phyloP scores from a whole-genome alignment of 30 jellyfish, hydroid and myxozoan species.

The Aurelia aurita region DNA sequence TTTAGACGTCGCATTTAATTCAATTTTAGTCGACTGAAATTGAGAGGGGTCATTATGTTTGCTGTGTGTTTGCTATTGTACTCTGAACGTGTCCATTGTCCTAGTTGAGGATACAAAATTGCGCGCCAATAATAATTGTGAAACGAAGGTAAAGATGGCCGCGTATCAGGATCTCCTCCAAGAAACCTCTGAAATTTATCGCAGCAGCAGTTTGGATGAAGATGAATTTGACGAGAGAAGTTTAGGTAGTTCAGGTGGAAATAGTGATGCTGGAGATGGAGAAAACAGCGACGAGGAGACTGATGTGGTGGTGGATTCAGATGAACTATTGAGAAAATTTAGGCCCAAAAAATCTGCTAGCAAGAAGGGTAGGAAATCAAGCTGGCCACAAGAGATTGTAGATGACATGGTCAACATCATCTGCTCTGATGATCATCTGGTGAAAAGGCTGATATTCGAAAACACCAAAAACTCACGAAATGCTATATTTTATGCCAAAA shows the following conservation, averaged over 20 bases:
- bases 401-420: constrained; percentile 47
- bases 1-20: too few species aligned
- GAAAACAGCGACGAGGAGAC: constrained; percentile 39
- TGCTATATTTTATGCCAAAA: constrained; percentile 17
- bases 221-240: too few species aligned
- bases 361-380: constrained; percentile 29
- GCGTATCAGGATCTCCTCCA: background rate
- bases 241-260: background rate
- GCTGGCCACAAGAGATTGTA: constrained; percentile 49
- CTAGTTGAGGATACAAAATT: background rate
- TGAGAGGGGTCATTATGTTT: constrained; percentile 7
- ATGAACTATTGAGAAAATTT: constrained; percentile 24
- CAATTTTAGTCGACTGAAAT: constrained; percentile 43
- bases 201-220: constrained; percentile 14
- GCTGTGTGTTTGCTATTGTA: constrained; percentile 35
- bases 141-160: too few species aligned
- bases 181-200: constrained; percentile 23
- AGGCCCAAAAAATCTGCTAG: constrained; percentile 20
- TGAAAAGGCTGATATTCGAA: background rate
- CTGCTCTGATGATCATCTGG: constrained; percentile 25
- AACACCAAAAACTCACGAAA: constrained; percentile 23
- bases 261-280: background rate
- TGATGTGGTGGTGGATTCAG: constrained; percentile 16
- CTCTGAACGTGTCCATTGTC: background rate
- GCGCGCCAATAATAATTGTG: background rate